These are phyloP conservation scores for Hydractinia echinata DNA, from an alignment of 30 jellyfish, hydroid and myxozoan species.

Conservation along the genomic window DNA sequence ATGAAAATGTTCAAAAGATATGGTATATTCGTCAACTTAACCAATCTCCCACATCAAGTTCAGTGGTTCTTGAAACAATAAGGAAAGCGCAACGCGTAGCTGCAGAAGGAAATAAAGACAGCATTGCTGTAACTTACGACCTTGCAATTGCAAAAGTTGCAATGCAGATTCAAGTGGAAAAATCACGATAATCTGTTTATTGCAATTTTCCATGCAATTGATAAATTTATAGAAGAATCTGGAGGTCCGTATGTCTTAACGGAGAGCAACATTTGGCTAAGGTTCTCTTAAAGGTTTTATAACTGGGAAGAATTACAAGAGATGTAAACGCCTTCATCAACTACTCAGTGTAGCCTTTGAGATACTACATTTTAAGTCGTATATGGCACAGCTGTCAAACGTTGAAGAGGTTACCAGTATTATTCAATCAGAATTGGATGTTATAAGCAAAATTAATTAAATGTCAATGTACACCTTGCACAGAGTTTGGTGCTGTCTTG, in stretches of 20 bases:
- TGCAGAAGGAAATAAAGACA: not conserved
- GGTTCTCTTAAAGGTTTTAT: not conserved
- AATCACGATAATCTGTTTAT: not conserved
- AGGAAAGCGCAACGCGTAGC: not conserved
- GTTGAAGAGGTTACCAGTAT: not conserved
- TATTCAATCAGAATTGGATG: not conserved
- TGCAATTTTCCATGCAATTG: not conserved
- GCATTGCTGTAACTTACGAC: not conserved
- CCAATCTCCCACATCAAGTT: not conserved
- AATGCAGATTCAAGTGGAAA: not conserved
- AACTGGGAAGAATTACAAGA: conserved; percentile 1
- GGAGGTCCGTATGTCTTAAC: not conserved
- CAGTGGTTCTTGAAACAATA: not conserved
- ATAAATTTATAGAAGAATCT: not conserved
- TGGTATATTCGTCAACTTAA: not conserved
- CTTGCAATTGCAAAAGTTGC: not conserved
- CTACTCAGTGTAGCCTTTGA: not conserved
- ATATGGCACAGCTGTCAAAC: not conserved
- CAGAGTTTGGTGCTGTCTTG: not conserved
- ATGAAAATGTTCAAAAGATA: not conserved
- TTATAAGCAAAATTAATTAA: not conserved
- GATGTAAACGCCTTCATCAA: not conserved
- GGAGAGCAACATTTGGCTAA: not conserved
- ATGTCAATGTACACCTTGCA: no score
- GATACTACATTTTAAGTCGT: not conserved